Percentiles rank a stretch among this genome's conserved stretches.
These are phyloP conservation scores for Rutilus rutilus DNA, from an alignment of 2,113 vertebrate species.

Conservation along the genomic window DNA sequence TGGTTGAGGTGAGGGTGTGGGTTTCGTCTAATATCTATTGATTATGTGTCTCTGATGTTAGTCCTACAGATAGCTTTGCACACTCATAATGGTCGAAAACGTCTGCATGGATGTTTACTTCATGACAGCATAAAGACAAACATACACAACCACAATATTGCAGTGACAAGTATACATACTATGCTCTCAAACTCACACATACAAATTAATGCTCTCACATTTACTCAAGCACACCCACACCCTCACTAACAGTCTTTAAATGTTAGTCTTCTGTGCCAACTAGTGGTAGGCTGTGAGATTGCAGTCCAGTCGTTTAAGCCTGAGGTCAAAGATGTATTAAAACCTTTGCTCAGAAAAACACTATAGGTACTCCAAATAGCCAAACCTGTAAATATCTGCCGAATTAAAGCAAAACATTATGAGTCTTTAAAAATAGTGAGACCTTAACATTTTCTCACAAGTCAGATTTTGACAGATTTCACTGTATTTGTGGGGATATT, in stretches of 20 bases:
- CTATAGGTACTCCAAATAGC: not conserved
- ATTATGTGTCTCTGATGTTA: conserved; percentile 36
- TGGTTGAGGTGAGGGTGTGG: conserved; percentile 9
- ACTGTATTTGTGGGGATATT: not conserved
- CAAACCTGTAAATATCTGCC: not conserved
- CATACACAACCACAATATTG: conserved; percentile 19
- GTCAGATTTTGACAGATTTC: not conserved
- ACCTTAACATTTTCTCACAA: not conserved
- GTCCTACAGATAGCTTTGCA: conserved; percentile 21
- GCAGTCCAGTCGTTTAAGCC: not conserved
- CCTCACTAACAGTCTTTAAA: conserved; percentile 24
- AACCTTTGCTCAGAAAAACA: not conserved
- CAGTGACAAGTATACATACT: not conserved
- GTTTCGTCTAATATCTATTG: conserved; percentile 54
- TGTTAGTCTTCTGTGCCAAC: conserved; percentile 54
- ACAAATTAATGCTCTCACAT: conserved; percentile 11
- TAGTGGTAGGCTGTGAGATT: conserved; percentile 49
- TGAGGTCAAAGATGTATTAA: not conserved
- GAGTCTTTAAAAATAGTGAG: not conserved
- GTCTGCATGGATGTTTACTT: not conserved
- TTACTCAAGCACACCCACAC: conserved; percentile 18
- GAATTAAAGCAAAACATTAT: not conserved
- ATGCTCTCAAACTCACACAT: not conserved
- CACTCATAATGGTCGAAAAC: not conserved
- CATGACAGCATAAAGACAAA: conserved; percentile 10